A percentile compares a stretch with the other conserved stretches of the same genome.
phyloP scores from a whole-genome alignment of 1,140 invertebrate species.

The Drosophila novamexicana region DNA sequence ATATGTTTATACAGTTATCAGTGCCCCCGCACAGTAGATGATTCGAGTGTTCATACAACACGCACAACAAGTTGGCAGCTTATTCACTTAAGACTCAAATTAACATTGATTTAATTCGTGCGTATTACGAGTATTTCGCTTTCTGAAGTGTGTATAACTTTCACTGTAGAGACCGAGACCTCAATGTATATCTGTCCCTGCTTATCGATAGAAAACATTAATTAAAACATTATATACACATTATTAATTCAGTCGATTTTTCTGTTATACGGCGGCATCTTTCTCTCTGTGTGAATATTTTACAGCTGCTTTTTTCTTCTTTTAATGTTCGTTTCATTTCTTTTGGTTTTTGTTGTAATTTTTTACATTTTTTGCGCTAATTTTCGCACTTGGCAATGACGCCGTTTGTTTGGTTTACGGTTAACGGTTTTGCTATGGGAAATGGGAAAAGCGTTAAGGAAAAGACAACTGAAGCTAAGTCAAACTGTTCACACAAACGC shows the following conservation, averaged over 20 bases:
- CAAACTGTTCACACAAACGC: neutral
- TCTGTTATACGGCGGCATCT: slow-evolving; percentile 25
- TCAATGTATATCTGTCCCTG: slow-evolving; percentile 25
- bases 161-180: slow-evolving; percentile 46
- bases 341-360: neutral
- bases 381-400: slow-evolving; percentile 43
- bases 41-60: slow-evolving; percentile 12
- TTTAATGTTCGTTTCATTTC: slow-evolving; percentile 4
- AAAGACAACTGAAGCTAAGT: slow-evolving; percentile 35
- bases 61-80: slow-evolving; percentile 59
- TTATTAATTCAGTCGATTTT: slow-evolving; percentile 64
- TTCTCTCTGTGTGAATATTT: slow-evolving; percentile 20
- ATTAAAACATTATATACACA: slow-evolving; percentile 76
- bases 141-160: slow-evolving; percentile 51
- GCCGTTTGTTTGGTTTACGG: slow-evolving; percentile 22
- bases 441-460: slow-evolving; percentile 42
- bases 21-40: slow-evolving; percentile 3
- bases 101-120: slow-evolving; percentile 33
- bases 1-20: slow-evolving; percentile 1
- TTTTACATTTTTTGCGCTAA: slow-evolving; percentile 7
- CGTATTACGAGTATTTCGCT: slow-evolving; percentile 30
- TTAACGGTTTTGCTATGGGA: slow-evolving; percentile 45
- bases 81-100: slow-evolving; percentile 51
- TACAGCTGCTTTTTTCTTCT: slow-evolving; percentile 5
- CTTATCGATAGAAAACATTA: slow-evolving; percentile 68